phyloP scores from a whole-genome alignment of 2,797 vertebrate genomes.

The Lutjanus campechanus region DNA sequence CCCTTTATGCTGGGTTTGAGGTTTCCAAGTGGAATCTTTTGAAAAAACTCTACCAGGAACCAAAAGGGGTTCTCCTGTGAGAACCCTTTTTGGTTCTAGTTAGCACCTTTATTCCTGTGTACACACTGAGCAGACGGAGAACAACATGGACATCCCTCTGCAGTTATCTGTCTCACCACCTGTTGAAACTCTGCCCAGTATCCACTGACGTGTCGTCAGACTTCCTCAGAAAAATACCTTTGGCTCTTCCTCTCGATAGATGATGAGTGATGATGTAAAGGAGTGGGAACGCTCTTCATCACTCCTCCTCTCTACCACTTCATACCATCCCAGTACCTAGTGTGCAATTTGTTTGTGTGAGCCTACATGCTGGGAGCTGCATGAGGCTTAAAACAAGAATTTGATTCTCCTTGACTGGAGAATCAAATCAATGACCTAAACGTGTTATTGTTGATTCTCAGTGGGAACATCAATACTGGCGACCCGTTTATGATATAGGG shows the following conservation, averaged over 20 bases:
- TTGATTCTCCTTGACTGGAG: not conserved
- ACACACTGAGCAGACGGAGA: not conserved
- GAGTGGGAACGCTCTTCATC: not conserved
- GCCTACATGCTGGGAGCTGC: slow-evolving; percentile 12
- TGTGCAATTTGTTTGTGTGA: slow-evolving; percentile 7
- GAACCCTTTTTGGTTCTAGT: too few relatives aligned
- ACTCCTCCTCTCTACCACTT: not conserved
- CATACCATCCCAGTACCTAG: not conserved
- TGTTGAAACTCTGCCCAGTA: slow-evolving; percentile 10
- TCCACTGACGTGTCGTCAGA: not conserved
- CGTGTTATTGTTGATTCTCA: slow-evolving; percentile 3
- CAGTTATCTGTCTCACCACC: not conserved
- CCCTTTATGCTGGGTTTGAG: too few relatives aligned
- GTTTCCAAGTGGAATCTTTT: too few relatives aligned
- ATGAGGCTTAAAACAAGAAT: not conserved
- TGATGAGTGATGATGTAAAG: slow-evolving; percentile 20
- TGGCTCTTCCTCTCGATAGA: slow-evolving; percentile 19
- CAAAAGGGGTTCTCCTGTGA: too few relatives aligned
- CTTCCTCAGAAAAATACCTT: slow-evolving; percentile 25
- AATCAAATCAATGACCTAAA: not conserved
- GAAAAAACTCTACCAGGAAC: too few relatives aligned
- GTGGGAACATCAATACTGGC: not conserved
- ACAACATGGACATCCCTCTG: not conserved
- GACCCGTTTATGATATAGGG: not conserved
- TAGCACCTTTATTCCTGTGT: too few relatives aligned